These are phyloP conservation scores for Camponotus fellah DNA, from an alignment of 2,888 invertebrate species.

Conservation along the genomic window DNA sequence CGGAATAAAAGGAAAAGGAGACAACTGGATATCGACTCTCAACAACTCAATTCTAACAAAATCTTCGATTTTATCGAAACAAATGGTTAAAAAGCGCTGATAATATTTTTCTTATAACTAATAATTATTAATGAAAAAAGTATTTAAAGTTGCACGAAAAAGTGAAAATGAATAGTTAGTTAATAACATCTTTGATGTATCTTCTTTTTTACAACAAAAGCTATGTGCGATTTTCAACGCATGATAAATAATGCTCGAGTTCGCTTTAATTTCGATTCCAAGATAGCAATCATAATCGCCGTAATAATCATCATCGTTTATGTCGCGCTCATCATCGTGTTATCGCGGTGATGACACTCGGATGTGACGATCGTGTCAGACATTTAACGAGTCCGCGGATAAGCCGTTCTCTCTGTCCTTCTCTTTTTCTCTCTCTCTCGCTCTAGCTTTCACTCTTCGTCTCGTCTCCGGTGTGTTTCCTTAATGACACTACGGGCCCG, in stretches of 20 bases:
- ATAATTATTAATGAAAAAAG: background rate
- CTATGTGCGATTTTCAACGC: background rate
- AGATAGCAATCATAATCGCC: slow-evolving; percentile 45
- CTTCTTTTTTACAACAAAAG: background rate
- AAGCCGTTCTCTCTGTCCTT: slow-evolving; percentile 40
- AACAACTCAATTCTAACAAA: background rate
- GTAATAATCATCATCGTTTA: slow-evolving; percentile 59
- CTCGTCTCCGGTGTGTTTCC: slow-evolving; percentile 77
- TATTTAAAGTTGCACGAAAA: background rate
- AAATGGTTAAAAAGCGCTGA: background rate
- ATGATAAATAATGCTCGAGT: background rate
- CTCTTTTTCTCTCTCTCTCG: background rate
- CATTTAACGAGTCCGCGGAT: slow-evolving; percentile 80
- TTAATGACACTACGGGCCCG: slow-evolving; percentile 82
- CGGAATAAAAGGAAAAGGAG: background rate
- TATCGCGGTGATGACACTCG: slow-evolving; percentile 62
- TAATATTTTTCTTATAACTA: background rate
- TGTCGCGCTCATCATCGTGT: slow-evolving; percentile 57
- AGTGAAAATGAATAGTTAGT: background rate
- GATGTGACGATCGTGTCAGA: slow-evolving; percentile 71
- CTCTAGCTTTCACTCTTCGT: background rate
- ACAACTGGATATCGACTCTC: background rate
- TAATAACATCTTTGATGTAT: background rate
- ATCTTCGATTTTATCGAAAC: background rate
- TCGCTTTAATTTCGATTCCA: background rate